Evolutionary conservation across 2,797 vertebrate species (phyloP).

Genomic region (Melanogrammus aeglefinus): DNA sequence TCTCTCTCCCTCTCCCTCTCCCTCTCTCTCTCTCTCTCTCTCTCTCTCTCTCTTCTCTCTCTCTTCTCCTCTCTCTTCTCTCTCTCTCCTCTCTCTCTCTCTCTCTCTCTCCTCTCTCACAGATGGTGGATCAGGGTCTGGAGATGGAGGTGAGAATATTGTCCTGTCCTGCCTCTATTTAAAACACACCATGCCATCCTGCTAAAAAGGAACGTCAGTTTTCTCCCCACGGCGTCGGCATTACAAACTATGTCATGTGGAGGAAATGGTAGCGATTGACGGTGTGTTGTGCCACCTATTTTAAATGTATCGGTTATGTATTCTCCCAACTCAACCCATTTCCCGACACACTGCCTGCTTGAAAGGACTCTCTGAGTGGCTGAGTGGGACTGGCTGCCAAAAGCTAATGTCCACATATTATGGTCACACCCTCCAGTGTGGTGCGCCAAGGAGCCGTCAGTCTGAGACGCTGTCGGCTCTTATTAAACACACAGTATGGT

Average conservation of each 20-base stretch:
- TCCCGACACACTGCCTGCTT: not conserved
- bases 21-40: too few relatives aligned
- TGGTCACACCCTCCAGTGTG: not conserved
- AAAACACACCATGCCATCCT: not conserved
- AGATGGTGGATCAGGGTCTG: conserved; percentile 92
- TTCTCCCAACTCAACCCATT: not conserved
- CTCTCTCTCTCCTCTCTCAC: conserved; percentile 40
- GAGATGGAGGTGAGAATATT: conserved; percentile 80
- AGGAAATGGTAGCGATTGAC: not conserved
- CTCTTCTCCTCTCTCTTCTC: not conserved
- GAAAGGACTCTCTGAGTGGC: not conserved
- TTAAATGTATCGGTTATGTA: not conserved
- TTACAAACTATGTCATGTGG: not conserved
- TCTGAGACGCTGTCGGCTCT: not conserved
- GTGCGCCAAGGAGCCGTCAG: not conserved
- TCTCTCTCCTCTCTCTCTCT: not conserved
- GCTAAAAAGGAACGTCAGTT: not conserved
- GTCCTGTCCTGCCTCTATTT: not conserved
- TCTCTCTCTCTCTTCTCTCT: too few relatives aligned
- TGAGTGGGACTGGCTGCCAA: not conserved
- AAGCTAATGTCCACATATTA: not conserved
- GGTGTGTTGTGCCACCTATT: not conserved
- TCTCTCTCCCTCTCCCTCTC: too few relatives aligned
- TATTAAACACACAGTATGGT: not conserved
- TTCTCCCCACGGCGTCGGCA: not conserved